A percentile compares a stretch with the other conserved stretches of the same genome.
Evolutionary conservation across 2,797 vertebrate genomes (phyloP).

Genomic region (Oryzias sinensis): DNA sequence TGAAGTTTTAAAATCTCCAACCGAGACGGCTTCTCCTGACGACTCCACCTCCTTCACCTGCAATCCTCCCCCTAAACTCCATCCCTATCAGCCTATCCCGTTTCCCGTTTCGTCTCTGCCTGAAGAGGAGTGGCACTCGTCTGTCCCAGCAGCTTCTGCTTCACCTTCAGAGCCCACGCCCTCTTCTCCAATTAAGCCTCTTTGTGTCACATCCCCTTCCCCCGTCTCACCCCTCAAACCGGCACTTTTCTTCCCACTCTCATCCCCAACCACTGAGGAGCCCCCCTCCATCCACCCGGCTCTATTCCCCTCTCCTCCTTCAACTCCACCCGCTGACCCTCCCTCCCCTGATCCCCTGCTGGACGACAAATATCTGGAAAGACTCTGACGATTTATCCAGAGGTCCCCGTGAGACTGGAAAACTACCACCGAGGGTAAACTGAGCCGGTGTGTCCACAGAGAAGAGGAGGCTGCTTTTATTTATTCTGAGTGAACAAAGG

Average conservation of each 20-base stretch:
- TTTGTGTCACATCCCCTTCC: not conserved
- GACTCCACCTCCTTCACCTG: not conserved
- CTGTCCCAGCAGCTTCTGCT: conserved; percentile 8
- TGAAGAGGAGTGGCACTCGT: conserved; percentile 15
- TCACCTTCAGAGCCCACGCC: conserved; percentile 3
- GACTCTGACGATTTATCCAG: conserved; percentile 2
- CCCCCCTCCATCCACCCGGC: conserved; percentile 46
- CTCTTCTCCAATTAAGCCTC: conserved; percentile 4
- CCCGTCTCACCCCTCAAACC: conserved; percentile 26
- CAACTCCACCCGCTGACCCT: conserved; percentile 47
- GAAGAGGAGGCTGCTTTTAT: conserved; percentile 42
- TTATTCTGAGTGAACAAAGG: conserved; percentile 51
- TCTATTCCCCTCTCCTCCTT: conserved; percentile 64
- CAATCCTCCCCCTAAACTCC: not conserved
- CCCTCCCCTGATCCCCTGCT: conserved; percentile 30
- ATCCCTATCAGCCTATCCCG: conserved; percentile 1
- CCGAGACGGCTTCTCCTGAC: conserved; percentile 23
- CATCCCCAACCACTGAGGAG: conserved; percentile 34
- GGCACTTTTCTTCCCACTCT: conserved; percentile 30
- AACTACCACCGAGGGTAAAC: conserved; percentile 35
- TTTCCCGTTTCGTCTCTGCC: conserved; percentile 15
- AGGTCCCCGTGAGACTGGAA: not conserved
- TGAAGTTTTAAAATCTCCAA: conserved; percentile 6
- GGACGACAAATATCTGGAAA: conserved; percentile 60
- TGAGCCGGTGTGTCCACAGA: conserved; percentile 49